Evolutionary conservation across 2,113 vertebrate genomes (phyloP), one percentile per base, ranked within the genome.

Genomic region (Salminus brasiliensis): DNA sequence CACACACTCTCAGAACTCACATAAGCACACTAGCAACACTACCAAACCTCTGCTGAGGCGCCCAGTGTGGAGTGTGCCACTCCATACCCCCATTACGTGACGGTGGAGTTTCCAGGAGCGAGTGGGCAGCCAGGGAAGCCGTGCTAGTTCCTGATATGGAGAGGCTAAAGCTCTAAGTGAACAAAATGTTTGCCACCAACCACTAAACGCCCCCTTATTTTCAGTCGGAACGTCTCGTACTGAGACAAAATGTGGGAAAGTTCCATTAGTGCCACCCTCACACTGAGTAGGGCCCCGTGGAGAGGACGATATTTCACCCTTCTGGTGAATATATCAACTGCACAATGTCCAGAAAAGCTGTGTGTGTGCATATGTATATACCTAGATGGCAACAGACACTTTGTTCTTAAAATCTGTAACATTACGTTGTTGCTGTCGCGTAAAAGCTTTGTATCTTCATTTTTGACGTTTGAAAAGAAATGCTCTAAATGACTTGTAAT

Each of bases 161-260:
- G 67, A 62, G n/a, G 59, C 29, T 1, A 66, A 76, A 32, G 47
- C 74, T 53, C 23, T 4, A 34, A 55, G 45, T 36, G 21, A 63
- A 53, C n/a, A 12, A 79, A 57, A 53, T 25, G 30, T 49, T 71
- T 62, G 76, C 77, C 57, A 79, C 69, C 69, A 65, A 72, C 69
- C 59, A 79, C 77, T 63, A 79, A 71, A 79, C 59, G 72, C 68
- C 69, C 41, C 69, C 34, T 79, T 72, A 79, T 73, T 73, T 79
- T 72, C 78, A 72, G 77, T 65, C 69, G 63, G 69, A 79, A 72
- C 10, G 41, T 71, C 43, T 70, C 29, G 67, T 70, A 29, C 67
- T 70, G 27, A 70, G 27, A 57, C 47, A 78, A 70, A 70, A 70
- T 78, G 76, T 67, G 76, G 41, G 53, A 71, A 70, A 78, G 36